A percentile compares a stretch with the other conserved stretches of the same genome.
phyloP scores from a whole-genome alignment of 2,113 vertebrate species.

The Desmodus rotundus region DNA sequence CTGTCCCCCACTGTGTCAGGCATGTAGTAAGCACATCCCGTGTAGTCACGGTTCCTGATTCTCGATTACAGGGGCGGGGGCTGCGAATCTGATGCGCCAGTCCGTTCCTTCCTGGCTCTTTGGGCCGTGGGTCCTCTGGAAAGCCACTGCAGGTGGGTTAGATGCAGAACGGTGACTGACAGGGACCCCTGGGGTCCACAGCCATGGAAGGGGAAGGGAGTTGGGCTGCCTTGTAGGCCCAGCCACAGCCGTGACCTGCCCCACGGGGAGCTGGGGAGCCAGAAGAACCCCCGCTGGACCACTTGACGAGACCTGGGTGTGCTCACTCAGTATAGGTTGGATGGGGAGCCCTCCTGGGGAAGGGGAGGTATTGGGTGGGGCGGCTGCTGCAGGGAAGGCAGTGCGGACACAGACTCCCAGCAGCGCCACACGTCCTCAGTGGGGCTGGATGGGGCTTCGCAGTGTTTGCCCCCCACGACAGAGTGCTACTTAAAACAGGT shows the following conservation, averaged over 20 bases:
- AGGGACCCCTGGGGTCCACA: neutral
- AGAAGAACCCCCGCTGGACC: neutral
- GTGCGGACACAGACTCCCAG: neutral
- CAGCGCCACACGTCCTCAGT: fast-evolving
- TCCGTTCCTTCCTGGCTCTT: neutral
- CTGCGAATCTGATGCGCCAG: neutral
- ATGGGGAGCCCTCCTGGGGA: neutral
- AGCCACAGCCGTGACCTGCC: neutral
- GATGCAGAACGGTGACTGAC: neutral
- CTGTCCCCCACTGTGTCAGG: neutral
- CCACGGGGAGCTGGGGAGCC: neutral
- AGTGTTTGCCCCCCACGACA: neutral
- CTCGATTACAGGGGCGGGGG: neutral
- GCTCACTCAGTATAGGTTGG: fast-evolving
- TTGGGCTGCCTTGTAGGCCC: neutral
- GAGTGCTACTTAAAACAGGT: neutral
- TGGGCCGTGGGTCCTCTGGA: neutral
- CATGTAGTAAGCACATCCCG: no score
- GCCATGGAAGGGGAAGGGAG: neutral
- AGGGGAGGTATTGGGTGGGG: neutral
- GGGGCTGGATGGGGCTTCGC: neutral
- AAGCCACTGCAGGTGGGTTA: no score
- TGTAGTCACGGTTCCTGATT: neutral
- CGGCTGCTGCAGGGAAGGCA: neutral
- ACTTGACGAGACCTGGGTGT: neutral